Base-by-base conservation (phyloP, 2,797 vertebrate species). In the Furcifer pardalis region DNA sequence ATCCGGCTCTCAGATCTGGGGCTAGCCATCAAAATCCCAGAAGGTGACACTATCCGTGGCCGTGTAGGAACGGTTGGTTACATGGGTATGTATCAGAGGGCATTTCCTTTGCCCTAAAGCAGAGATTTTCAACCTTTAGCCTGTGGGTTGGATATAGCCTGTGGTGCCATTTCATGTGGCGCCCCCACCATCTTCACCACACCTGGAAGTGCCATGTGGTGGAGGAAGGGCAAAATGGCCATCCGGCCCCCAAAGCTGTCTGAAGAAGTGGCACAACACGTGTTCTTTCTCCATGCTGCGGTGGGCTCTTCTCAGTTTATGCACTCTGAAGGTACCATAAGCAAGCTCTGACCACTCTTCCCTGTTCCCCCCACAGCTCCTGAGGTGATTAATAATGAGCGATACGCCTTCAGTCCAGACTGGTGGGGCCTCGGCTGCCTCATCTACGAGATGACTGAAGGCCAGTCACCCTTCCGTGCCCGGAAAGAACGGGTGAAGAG, bases 351-450 rank as follows among this genome's bases (percentile, higher is more conserved):
- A 40, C 62, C 4, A 27, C 32, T 7, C 42, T 27, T 44, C 15
- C 32, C 63, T 42, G 2, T 79, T 7, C 9, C 5, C 71, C 25
- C 44, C 44, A 0, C 90, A 98, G 97, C 97, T 89, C 97, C 97
- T 0, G 97, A 98, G 93, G 97, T 98, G 90, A 95, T 97, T 25
- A 81, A 84, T 35, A 90, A 96, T 0, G 88, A 96, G 65, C 77
- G 84, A 10, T 97, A 98, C 17, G 82, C 93, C 59, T 88, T 87
- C 84, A 96, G 96, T 32, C 95, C 89, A 0, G 97, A 98, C 94
- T 98, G 97, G 97, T 98, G 97, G 97, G 97, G 97, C 1, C 94
- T 98, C 30, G 97, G 97, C 77, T 98, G 97, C 85, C 95, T 98
- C 44, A 93, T 98, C 32, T 98, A 97, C 0, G 97, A 98, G 89